Evolutionary conservation across 2,888 invertebrate species (phyloP), one percentile per base, ranked within the genome.

Genomic region (Empis stercorea): DNA sequence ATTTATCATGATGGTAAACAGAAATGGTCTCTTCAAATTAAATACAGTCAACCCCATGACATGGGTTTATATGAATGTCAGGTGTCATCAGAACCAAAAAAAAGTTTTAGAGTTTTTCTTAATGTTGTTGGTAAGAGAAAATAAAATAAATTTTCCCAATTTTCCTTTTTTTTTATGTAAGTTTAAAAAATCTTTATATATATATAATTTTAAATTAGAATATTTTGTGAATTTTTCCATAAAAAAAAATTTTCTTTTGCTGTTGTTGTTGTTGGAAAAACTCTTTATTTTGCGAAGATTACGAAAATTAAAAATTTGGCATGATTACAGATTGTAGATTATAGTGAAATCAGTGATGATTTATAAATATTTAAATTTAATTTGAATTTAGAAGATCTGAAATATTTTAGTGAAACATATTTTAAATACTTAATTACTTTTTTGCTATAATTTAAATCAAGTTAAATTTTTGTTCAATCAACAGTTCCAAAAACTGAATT

Each of bases 31-130:
- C 72, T 93, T 54, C 88, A 89, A 76, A 83, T 86, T 59, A 89
- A 88, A 71, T 91, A 87, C 71, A 88, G 87, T 55, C 86, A 87
- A 66, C 78, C 82, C 51, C 76, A 82, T 52, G 92, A 92, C 71
- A 84, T 85, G 54, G 92, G 92, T 55, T 79, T 85, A 66, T 92
- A 92, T 72, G 92, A 92, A 75, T 92, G 91, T 69, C 92, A 92
- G 78, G 87, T 91, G 62, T 87, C 88, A 72, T 89, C 89, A 51
- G 91, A 89, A 70, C 91, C 92, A 59, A 92, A 92, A 75, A 85
- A 87, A 79, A 89, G 89, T 71, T 87, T 88, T 73, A 84, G 87
- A 71, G 85, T 92, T 64, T 82, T 83, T 63, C 80, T 92, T 61
- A 84, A 85, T 68, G 87, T 92, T 57, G 84, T 92, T 61, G 89